A percentile compares a stretch with the other conserved stretches of the same genome.
These are phyloP conservation scores for Styela clava DNA, from an alignment of 23 tunicate species.

Conservation along the genomic window DNA sequence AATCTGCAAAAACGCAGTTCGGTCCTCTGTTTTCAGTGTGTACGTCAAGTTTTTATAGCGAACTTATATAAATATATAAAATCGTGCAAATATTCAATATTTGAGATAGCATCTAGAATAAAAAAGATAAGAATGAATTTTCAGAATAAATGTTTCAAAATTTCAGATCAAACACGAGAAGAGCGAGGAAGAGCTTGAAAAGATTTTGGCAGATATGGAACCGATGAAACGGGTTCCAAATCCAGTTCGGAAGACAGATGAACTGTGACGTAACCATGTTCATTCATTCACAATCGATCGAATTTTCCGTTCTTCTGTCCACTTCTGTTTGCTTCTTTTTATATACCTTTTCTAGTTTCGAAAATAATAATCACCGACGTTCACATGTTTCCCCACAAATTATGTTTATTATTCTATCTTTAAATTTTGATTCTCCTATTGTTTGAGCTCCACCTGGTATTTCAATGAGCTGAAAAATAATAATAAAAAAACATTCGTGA, in stretches of 20 bases:
- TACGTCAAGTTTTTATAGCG: too few relatives aligned
- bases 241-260: background rate
- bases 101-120: too few relatives aligned
- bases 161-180: background rate
- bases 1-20: too few relatives aligned
- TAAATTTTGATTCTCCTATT: background rate
- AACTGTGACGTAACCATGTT: background rate
- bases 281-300: too few relatives aligned
- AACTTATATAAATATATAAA: too few relatives aligned
- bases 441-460: background rate
- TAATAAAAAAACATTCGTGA: too few relatives aligned
- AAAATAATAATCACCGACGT: background rate
- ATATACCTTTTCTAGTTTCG: background rate
- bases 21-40: too few relatives aligned
- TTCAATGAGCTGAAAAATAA: background rate
- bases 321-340: background rate
- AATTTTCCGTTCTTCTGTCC: too few relatives aligned
- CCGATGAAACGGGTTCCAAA: background rate
- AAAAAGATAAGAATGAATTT: too few relatives aligned
- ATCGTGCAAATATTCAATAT: too few relatives aligned
- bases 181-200: background rate
- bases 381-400: background rate
- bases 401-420: background rate
- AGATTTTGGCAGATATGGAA: background rate
- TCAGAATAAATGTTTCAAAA: too few relatives aligned